A percentile compares a stretch with the other conserved stretches of the same genome.
These are phyloP conservation scores for Selene dorsalis DNA, from an alignment of 2,797 vertebrate genomes.

Conservation along the genomic window DNA sequence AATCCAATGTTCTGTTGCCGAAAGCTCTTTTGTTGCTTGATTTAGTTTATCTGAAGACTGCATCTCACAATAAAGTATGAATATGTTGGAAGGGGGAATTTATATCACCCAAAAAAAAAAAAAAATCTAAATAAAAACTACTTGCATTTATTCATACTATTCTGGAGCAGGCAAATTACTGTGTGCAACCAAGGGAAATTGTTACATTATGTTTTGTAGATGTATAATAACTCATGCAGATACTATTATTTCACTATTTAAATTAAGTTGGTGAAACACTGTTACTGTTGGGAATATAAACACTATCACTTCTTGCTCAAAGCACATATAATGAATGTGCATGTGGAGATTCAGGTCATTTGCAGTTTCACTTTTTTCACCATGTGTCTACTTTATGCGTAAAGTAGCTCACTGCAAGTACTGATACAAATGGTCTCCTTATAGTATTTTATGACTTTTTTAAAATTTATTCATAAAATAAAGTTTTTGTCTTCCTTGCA, in stretches of 20 bases:
- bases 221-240: slow-evolving; percentile 62
- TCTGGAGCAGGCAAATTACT: slow-evolving; percentile 50
- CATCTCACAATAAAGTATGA: slow-evolving; percentile 70
- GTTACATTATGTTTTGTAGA: slow-evolving; percentile 68
- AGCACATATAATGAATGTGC: slow-evolving; percentile 34
- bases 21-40: slow-evolving; percentile 81
- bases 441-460: neutral
- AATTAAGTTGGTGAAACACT: slow-evolving; percentile 66
- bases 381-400: neutral
- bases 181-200: slow-evolving; percentile 52
- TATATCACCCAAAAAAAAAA: slow-evolving; percentile 51
- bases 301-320: slow-evolving; percentile 46
- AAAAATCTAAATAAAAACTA: slow-evolving; percentile 67
- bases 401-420: slow-evolving; percentile 10
- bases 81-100: slow-evolving; percentile 68
- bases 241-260: slow-evolving; percentile 60
- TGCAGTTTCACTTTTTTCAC: slow-evolving; percentile 6
- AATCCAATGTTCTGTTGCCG: slow-evolving; percentile 81
- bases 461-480: neutral
- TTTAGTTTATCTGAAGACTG: slow-evolving; percentile 82
- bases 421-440: slow-evolving; percentile 1
- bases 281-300: slow-evolving; percentile 62
- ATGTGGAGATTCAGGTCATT: neutral
- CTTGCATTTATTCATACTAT: slow-evolving; percentile 48
- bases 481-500: slow-evolving; percentile 1